Evolutionary conservation across 2,797 vertebrate species (phyloP), one percentile per base, ranked within the genome.

Genomic region (Pseudopleuronectes americanus): DNA sequence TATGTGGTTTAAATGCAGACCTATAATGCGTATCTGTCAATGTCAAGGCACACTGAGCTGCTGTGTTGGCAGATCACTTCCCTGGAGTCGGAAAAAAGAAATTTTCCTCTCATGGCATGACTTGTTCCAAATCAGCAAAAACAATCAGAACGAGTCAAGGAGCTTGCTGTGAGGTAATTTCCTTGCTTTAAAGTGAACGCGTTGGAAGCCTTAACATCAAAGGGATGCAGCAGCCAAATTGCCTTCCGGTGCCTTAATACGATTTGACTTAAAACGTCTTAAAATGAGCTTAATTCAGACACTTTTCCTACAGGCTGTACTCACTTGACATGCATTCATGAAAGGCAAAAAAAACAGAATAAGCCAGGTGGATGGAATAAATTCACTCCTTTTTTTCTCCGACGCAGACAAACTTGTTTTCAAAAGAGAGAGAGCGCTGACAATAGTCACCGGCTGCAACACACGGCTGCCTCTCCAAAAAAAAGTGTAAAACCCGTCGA

Each of bases 151-250:
- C 48, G 60, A 59, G 64, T 76, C 54, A 70, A 52, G 16, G 7
- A 64, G 53, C 45, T 19, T 17, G 61, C 65, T 60, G 70, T 61
- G 67, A 72, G 58, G 69, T 74, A 55, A 71, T 73, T 61, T 38
- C 56, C 8, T 58, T 19, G 68, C 55, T 49, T 79, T 69, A 23
- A 73, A 62, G n/a, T 53, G 31, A 43, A 67, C 3, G 23, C 7
- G 41, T 68, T 47, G 57, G 57, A 52, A 65, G 57, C 31, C 76
- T 77, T 76, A 68, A 77, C 80, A 76, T 85, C 80, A 77, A 81
- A 84, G 68, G 66, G 62, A 53, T 21, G 23, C 31, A 68, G 1
- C 8, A 59, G 57, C 31, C 12, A 68, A 73, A 65, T 66, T 22
- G 6, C 57, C 47, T 71, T 33, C 61, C 8, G n/a, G 69, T 63